phyloP scores from a whole-genome alignment of 2,888 invertebrate genomes.

The Lepidochrysops patricia region DNA sequence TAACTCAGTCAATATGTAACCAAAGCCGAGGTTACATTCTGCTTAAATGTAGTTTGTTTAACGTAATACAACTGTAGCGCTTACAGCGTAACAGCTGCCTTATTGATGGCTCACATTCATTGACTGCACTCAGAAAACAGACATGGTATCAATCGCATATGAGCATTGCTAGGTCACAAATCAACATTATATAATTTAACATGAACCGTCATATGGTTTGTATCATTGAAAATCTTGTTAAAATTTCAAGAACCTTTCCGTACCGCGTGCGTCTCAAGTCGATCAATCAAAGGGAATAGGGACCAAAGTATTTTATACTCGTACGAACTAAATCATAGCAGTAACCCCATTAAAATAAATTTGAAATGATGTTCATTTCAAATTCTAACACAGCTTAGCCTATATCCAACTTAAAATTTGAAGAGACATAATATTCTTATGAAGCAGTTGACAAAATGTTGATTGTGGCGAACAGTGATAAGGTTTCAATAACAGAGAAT shows the following conservation, averaged over 20 bases:
- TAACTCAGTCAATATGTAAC: slow-evolving; percentile 53
- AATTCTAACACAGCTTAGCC: not conserved
- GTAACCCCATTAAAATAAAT: too few relatives aligned
- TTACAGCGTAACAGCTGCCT: not conserved
- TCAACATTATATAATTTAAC: too few relatives aligned
- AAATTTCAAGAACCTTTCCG: too few relatives aligned
- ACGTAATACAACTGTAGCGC: slow-evolving; percentile 20
- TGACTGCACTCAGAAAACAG: not conserved
- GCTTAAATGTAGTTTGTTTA: slow-evolving; percentile 34
- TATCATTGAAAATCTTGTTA: too few relatives aligned
- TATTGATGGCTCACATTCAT: slow-evolving; percentile 5
- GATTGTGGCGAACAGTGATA: not conserved
- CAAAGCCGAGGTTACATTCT: slow-evolving; percentile 53
- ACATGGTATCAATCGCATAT: not conserved
- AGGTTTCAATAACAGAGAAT: not conserved
- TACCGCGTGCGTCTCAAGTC: too few relatives aligned
- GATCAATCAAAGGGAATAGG: too few relatives aligned
- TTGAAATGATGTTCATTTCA: too few relatives aligned
- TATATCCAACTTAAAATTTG: not conserved
- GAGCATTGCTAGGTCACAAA: not conserved
- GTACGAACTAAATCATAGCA: too few relatives aligned
- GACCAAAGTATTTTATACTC: too few relatives aligned
- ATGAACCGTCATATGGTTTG: too few relatives aligned
- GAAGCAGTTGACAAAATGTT: not conserved
- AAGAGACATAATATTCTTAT: not conserved